These are phyloP conservation scores for Chymomyza fuscimana DNA, from an alignment of 2,888 invertebrate genomes.

Conservation along the genomic window DNA sequence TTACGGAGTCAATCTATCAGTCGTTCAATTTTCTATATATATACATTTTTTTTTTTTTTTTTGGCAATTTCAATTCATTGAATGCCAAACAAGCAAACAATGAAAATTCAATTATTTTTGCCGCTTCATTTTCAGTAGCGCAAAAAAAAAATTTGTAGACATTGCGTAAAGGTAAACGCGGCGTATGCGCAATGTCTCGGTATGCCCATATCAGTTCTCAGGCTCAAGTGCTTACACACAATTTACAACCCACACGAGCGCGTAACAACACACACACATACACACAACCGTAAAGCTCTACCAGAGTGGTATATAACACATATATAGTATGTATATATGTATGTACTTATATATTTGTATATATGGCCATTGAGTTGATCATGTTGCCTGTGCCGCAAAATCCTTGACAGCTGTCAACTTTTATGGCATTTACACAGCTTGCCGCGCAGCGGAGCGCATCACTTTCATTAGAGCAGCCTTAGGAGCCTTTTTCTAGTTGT, in stretches of 20 bases:
- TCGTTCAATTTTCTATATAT: no score
- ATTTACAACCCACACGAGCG: slow-evolving; percentile 1
- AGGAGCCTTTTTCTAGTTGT: neutral
- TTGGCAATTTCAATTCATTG: slow-evolving; percentile 3
- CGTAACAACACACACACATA: neutral
- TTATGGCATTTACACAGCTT: neutral
- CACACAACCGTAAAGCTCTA: neutral
- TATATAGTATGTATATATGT: neutral
- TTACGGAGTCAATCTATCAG: neutral
- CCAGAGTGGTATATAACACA: no score
- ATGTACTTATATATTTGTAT: neutral
- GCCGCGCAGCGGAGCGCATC: neutral
- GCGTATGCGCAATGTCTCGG: slow-evolving; percentile 29
- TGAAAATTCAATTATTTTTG: slow-evolving; percentile 58
- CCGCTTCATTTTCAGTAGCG: neutral
- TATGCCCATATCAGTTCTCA: neutral
- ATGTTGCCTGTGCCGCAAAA: neutral
- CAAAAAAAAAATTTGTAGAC: neutral
- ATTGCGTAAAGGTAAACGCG: neutral
- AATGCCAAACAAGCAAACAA: slow-evolving; percentile 55
- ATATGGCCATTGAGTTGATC: neutral
- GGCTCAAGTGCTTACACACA: slow-evolving; percentile 11
- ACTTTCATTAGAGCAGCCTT: neutral
- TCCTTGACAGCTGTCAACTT: slow-evolving; percentile 7
- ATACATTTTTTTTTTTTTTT: neutral